These are phyloP conservation scores for Esperia sulphurella DNA, from an alignment of 2,888 invertebrate genomes.

Conservation along the genomic window DNA sequence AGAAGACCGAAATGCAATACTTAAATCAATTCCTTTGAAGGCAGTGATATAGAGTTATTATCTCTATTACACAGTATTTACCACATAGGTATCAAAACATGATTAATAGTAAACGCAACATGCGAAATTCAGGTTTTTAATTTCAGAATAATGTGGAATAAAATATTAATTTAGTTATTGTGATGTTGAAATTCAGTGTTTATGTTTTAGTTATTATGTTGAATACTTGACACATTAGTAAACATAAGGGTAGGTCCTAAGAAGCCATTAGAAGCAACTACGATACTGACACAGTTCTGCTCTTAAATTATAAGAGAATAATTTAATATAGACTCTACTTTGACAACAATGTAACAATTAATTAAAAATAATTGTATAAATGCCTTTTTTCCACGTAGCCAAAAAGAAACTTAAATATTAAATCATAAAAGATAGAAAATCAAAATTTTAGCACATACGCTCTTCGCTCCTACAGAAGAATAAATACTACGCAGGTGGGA, in stretches of 20 bases:
- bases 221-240: not conserved
- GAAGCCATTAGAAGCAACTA: slow-evolving; percentile 5
- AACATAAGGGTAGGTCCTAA: not conserved
- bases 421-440: slow-evolving; percentile 17
- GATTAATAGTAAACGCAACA: too few species aligned
- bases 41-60: not conserved
- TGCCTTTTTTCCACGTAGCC: slow-evolving; percentile 60
- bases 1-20: slow-evolving; percentile 41
- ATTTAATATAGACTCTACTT: slow-evolving; percentile 73
- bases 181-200: too few species aligned
- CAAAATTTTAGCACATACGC: slow-evolving; percentile 38
- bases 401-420: slow-evolving; percentile 52
- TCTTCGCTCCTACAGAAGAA: slow-evolving; percentile 41
- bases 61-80: not conserved
- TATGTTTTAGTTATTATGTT: too few species aligned
- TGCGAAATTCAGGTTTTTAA: too few species aligned
- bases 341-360: slow-evolving; percentile 70
- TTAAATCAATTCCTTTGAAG: slow-evolving; percentile 31
- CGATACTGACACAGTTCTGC: slow-evolving; percentile 19
- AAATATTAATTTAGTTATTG: too few species aligned
- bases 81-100: too few species aligned
- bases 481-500: slow-evolving; percentile 42
- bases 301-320: slow-evolving; percentile 63
- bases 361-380: slow-evolving; percentile 64
- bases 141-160: too few species aligned